Percentiles rank a stretch among this genome's conserved stretches.
Evolutionary conservation across 2,797 vertebrate species (phyloP).

Genomic region (Chrysolophus pictus): DNA sequence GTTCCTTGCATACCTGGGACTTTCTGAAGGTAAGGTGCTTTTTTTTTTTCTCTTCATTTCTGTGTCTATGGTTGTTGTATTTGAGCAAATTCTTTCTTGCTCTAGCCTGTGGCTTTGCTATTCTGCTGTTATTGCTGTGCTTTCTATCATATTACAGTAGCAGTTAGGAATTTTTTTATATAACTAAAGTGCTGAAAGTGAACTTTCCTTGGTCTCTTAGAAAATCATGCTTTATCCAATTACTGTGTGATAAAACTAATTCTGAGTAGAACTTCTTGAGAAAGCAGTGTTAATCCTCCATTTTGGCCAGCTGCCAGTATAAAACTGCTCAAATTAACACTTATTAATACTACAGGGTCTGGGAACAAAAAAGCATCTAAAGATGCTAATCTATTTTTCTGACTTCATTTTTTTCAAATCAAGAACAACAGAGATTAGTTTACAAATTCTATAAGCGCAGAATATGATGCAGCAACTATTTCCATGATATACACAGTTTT

Average conservation of each 20-base stretch:
- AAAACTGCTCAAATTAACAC: constrained; percentile 17
- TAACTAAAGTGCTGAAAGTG: background rate
- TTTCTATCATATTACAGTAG: too few species aligned
- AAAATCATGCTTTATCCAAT: constrained; percentile 20
- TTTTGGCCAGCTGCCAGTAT: constrained; percentile 46
- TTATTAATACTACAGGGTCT: background rate
- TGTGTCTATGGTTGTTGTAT: too few species aligned
- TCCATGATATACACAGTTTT: background rate
- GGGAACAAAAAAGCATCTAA: background rate
- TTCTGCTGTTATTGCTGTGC: too few species aligned
- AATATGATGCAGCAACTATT: background rate
- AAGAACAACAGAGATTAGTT: background rate
- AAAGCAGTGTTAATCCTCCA: constrained; percentile 12
- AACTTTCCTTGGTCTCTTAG: background rate
- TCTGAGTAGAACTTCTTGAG: constrained; percentile 20
- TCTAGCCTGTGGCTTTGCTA: too few species aligned
- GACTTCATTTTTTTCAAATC: background rate
- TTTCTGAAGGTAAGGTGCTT: too few species aligned
- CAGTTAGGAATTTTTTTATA: background rate
- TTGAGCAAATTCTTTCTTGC: too few species aligned
- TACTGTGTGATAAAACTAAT: constrained; percentile 51
- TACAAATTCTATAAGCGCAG: background rate
- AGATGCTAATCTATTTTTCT: background rate
- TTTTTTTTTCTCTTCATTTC: too few species aligned
- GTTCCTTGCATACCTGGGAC: too few species aligned